Evolutionary conservation across 1,140 invertebrate species (phyloP).

Genomic region (Acyrthosiphon pisum): DNA sequence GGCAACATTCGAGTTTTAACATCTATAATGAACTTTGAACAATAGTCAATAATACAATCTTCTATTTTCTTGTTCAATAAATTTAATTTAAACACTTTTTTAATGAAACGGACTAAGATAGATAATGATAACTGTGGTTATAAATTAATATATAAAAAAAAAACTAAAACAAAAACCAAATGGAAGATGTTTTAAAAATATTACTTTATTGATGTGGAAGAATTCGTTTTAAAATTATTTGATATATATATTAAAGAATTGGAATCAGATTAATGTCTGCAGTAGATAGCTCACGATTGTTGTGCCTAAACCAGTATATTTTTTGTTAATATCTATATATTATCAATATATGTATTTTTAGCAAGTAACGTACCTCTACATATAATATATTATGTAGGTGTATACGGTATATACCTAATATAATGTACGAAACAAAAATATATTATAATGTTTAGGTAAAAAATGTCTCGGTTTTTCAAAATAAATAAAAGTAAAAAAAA

Average conservation of each 20-base stretch:
- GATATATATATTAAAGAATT: no score
- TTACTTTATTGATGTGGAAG: no score
- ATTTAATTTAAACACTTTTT: no score
- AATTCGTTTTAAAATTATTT: no score
- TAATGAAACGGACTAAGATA: no score
- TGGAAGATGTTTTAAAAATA: neutral
- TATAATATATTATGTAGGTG: neutral
- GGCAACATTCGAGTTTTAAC: no score
- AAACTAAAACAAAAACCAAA: neutral
- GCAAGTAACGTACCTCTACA: no score
- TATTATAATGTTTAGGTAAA: neutral
- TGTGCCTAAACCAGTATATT: neutral
- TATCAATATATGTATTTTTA: no score
- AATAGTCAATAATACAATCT: neutral
- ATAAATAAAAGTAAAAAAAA: constrained; percentile 23
- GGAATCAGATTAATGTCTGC: no score
- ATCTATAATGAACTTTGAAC: neutral
- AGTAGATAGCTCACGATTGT: neutral
- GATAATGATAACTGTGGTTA: neutral
- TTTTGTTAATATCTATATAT: neutral
- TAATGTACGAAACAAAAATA: constrained; percentile 2
- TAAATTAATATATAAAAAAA: neutral
- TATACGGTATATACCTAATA: neutral
- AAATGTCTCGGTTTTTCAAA: constrained; percentile 37
- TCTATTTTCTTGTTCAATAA: neutral